phyloP scores from a whole-genome alignment of 2,797 vertebrate genomes.

The Lophotriccus pileatus region DNA sequence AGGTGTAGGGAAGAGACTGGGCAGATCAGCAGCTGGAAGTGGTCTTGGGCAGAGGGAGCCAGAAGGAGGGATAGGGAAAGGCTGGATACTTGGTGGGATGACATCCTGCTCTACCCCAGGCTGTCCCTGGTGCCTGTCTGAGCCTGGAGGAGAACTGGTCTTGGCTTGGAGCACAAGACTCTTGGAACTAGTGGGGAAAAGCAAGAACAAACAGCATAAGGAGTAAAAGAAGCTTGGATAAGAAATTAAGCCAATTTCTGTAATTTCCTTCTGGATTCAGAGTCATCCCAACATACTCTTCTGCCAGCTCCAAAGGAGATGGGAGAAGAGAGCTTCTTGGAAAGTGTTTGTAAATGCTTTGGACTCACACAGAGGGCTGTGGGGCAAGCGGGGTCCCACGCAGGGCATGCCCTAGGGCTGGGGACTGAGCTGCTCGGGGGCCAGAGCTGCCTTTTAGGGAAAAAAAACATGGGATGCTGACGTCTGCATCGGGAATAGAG shows the following conservation, averaged over 20 bases:
- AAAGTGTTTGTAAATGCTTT: not conserved
- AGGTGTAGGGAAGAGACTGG: not conserved
- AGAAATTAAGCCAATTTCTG: not conserved
- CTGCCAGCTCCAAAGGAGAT: not conserved
- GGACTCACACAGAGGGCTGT: not conserved
- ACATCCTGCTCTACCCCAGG: not conserved
- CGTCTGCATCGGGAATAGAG: fast-evolving
- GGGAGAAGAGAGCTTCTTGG: not conserved
- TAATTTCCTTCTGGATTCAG: not conserved
- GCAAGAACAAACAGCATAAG: not conserved
- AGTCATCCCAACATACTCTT: not conserved
- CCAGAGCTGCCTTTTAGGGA: not conserved
- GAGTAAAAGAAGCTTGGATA: not conserved
- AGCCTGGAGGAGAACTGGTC: fast-evolving
- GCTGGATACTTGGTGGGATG: not conserved
- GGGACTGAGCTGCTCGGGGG: fast-evolving
- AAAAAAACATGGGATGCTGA: not conserved
- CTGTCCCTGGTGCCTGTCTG: not conserved
- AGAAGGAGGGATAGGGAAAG: not conserved
- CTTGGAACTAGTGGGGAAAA: not conserved
- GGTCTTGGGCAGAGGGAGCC: not conserved
- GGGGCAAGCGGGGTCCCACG: not conserved
- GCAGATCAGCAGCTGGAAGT: not conserved
- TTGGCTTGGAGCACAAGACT: not conserved
- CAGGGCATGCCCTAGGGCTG: not conserved